A percentile compares a stretch with the other conserved stretches of the same genome.
These are phyloP conservation scores for Omphaloscelis lunosa DNA, from an alignment of 2,888 invertebrate species.

Conservation along the genomic window DNA sequence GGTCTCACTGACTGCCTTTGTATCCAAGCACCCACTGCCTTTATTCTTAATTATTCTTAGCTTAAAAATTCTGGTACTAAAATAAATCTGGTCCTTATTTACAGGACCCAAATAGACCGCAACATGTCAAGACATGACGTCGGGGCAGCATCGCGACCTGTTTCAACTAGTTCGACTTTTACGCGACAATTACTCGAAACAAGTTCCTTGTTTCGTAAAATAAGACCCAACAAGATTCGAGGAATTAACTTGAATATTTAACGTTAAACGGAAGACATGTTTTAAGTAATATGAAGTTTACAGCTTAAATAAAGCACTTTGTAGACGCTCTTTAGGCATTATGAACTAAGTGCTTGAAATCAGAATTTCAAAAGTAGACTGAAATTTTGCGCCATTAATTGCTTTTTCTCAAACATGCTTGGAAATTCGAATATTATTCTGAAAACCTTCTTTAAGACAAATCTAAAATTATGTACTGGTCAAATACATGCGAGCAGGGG, in stretches of 20 bases:
- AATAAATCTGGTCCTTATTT: conserved; percentile 12
- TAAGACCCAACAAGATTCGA: conserved; percentile 23
- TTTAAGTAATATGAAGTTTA: conserved; percentile 43
- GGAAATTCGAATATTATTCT: too few species aligned
- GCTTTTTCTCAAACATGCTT: too few species aligned
- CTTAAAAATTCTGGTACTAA: background rate
- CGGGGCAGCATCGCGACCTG: conserved; percentile 25
- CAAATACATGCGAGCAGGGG: too few species aligned
- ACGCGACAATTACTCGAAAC: conserved; percentile 46
- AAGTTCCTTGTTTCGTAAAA: conserved; percentile 38
- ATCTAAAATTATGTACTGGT: too few species aligned
- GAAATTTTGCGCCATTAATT: conserved; percentile 7
- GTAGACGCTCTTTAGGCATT: conserved; percentile 16
- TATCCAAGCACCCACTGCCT: background rate
- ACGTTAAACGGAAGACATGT: conserved; percentile 37
- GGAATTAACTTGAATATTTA: conserved; percentile 43
- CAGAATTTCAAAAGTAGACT: conserved; percentile 13
- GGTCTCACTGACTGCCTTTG: background rate
- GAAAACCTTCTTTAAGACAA: too few species aligned
- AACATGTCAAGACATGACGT: conserved; percentile 34
- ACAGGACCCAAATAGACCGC: conserved; percentile 22
- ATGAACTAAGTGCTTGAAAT: background rate
- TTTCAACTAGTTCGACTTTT: conserved; percentile 54
- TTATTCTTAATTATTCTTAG: background rate
- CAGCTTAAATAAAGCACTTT: conserved; percentile 39